Base-by-base conservation (phyloP, 2,888 invertebrate species). In the Troilus luridus region DNA sequence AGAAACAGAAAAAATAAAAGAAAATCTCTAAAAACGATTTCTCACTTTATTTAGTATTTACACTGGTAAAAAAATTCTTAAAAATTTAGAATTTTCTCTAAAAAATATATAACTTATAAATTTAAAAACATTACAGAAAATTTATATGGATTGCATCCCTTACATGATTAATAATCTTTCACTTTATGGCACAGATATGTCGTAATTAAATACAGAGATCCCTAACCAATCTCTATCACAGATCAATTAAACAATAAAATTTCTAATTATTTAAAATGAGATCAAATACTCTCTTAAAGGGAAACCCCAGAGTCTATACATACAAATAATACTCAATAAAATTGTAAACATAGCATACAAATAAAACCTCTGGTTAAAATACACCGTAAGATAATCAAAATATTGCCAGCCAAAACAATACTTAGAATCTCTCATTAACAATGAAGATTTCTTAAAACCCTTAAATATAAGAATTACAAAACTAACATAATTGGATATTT, bases 11-110 rank as follows among this genome's bases (percentile, higher is more conserved):
- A 41, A 77, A 77, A 67, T 3, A 24, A 67, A 27, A 21, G 21
- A n/a, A 24, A 77, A 77, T n/a, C n/a, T 27, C 41, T 77, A 77
- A 41, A 19, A 41, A 77, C 7, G 5, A 41, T 77, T 77, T 41
- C 41, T 27, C 72, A 77, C 72, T 77, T 77, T 77, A 77, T 77
- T 77, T 41, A 41, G 41, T 77, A 41, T 77, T 77, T 77, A 77
- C 72, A 77, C 72, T 77, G 41, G 8, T 77, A 77, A 8, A 77
- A 77, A 77, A 77, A 24, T 77, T 67, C 67, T 77, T 77, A 77
- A 77, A 77, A 77, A 27, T 77, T 77, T 77, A 77, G 41, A 41
- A 27, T 12, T 67, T 67, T 27, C 19, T 14, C 3, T 67, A 67
- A 67, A 77, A 72, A 72, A 27, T 41, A 77, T 77, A 41, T 19